Evolutionary conservation across 2,888 invertebrate genomes (phyloP).

Genomic region (Graphium colonna): DNA sequence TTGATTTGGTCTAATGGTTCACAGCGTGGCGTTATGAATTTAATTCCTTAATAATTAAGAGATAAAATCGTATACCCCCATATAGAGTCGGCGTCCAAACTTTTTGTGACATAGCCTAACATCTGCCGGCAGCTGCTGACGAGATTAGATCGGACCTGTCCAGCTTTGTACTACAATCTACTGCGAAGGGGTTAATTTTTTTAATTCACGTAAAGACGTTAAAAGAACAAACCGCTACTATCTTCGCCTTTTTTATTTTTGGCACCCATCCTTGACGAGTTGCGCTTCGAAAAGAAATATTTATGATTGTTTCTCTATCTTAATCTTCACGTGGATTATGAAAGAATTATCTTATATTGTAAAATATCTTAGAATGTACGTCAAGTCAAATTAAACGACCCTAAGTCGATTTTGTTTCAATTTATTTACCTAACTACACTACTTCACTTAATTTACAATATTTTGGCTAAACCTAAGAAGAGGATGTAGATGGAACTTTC

Average conservation of each 20-base stretch:
- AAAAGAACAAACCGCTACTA: not conserved
- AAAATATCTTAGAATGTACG: no score
- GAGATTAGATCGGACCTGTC: slow-evolving; percentile 70
- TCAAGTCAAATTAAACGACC: no score
- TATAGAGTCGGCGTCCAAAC: slow-evolving; percentile 15
- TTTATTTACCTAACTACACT: no score
- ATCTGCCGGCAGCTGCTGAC: slow-evolving; percentile 65
- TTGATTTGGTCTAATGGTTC: not conserved
- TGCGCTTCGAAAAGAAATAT: no score
- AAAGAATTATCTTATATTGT: no score
- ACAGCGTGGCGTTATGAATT: not conserved
- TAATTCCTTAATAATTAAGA: not conserved
- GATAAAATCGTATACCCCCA: slow-evolving; percentile 1
- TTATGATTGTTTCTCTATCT: no score
- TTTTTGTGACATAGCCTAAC: slow-evolving; percentile 38
- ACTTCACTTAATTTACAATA: no score
- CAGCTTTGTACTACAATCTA: slow-evolving; percentile 49
- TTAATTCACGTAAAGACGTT: slow-evolving; percentile 23
- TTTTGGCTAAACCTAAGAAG: no score
- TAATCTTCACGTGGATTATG: no score
- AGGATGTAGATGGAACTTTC: no score
- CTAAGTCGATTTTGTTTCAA: no score
- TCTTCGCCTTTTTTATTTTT: not conserved
- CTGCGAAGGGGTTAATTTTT: slow-evolving; percentile 56
- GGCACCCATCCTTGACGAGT: not conserved